phyloP scores from a whole-genome alignment of 2,888 invertebrate species.

The Aricia artaxerxes region DNA sequence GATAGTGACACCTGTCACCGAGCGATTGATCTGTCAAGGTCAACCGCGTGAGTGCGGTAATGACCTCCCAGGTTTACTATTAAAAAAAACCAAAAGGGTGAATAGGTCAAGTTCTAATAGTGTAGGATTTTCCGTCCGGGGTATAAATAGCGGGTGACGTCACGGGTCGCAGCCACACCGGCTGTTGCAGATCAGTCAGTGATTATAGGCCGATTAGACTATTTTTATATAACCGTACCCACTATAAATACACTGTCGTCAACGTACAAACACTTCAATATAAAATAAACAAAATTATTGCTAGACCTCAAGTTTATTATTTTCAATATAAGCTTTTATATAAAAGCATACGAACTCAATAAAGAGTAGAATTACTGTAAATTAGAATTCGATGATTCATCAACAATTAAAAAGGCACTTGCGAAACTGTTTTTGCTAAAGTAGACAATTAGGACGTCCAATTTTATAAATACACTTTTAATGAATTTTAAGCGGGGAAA shows the following conservation, averaged over 20 bases:
- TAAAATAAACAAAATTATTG: background rate
- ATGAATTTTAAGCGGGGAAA: background rate
- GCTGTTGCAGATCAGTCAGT: slow-evolving; percentile 61
- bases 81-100: slow-evolving; percentile 54
- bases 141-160: slow-evolving; percentile 63
- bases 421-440: background rate
- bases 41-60: slow-evolving; percentile 64
- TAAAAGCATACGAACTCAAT: background rate
- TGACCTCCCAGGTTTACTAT: slow-evolving; percentile 67
- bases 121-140: slow-evolving; percentile 65
- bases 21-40: slow-evolving; percentile 54
- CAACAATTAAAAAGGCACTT: background rate
- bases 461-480: background rate
- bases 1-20: slow-evolving; percentile 45
- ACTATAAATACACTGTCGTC: slow-evolving; percentile 40
- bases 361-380: background rate
- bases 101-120: slow-evolving; percentile 67
- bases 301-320: background rate
- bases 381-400: background rate
- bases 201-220: slow-evolving; percentile 65
- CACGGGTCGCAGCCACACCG: slow-evolving; percentile 62
- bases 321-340: background rate
- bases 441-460: background rate
- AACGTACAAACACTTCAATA: slow-evolving; percentile 13
- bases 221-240: slow-evolving; percentile 46